phyloP scores from a whole-genome alignment of 2,797 vertebrate genomes.

The Echiichthys vipera region DNA sequence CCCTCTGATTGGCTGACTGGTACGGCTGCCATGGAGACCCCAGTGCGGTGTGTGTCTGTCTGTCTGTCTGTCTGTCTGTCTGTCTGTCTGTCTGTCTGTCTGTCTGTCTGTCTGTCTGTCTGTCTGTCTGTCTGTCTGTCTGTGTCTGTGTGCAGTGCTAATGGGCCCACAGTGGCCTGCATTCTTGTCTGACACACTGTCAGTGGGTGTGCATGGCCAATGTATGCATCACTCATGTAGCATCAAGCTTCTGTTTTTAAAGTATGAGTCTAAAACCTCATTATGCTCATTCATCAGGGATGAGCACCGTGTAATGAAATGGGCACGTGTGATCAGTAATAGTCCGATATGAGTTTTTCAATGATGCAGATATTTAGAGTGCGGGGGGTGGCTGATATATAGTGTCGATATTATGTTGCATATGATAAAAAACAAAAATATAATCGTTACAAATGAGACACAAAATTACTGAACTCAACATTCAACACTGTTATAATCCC shows the following conservation, averaged over 20 bases:
- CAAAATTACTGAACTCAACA: no score
- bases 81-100: conserved; percentile 3
- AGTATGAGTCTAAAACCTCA: neutral
- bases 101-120: conserved; percentile 2
- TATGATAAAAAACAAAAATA: no score
- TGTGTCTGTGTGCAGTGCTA: conserved; percentile 15
- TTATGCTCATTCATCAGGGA: neutral
- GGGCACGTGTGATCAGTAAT: neutral
- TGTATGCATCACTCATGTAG: neutral
- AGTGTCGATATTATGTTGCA: no score
- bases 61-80: neutral
- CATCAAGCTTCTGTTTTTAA: neutral
- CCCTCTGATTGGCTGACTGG: conserved; percentile 48
- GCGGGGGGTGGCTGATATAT: no score
- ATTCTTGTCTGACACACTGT: conserved; percentile 36
- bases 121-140: conserved; percentile 3
- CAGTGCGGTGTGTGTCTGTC: conserved; percentile 4
- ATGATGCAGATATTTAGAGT: no score
- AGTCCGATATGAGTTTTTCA: no score
- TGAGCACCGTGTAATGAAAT: neutral
- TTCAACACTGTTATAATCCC: no score
- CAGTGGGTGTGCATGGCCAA: conserved; percentile 12
- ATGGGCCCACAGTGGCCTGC: neutral
- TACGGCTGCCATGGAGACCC: conserved; percentile 62
- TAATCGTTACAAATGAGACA: no score